Percentiles rank a stretch among this genome's conserved stretches.
These are phyloP conservation scores for Beroe forskalii DNA, from an alignment of 37 sponge, comb jelly and placozoan species.

Conservation along the genomic window DNA sequence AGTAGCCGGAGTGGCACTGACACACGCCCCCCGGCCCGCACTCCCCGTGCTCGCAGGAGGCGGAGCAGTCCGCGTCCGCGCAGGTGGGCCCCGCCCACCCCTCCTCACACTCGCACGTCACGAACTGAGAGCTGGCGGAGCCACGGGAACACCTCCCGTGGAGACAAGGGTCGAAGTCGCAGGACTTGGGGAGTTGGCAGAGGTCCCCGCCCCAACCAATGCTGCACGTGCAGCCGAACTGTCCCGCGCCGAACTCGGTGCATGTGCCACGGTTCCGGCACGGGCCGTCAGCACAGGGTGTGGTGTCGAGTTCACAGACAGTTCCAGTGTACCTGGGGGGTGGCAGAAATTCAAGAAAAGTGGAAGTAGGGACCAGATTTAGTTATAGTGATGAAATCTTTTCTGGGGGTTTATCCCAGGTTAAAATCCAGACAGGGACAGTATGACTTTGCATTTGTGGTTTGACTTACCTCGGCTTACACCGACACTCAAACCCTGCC, in stretches of 20 bases:
- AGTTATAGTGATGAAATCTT: no score
- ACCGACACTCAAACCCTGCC: slow-evolving; percentile 24
- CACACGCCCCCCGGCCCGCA: slow-evolving; percentile 20
- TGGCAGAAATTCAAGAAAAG: background rate
- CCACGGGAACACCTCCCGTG: slow-evolving; percentile 15
- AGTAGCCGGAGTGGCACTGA: slow-evolving; percentile 65
- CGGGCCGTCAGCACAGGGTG: slow-evolving; percentile 44
- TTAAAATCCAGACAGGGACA: background rate
- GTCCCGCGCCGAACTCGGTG: slow-evolving; percentile 3
- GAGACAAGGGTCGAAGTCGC: slow-evolving; percentile 50
- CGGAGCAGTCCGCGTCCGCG: background rate
- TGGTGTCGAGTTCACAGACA: slow-evolving; percentile 23
- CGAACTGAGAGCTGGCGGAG: background rate
- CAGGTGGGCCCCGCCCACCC: slow-evolving; percentile 30
- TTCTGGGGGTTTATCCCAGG: no score
- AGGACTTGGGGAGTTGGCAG: background rate
- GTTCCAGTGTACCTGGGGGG: background rate
- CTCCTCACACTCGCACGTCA: slow-evolving; percentile 44
- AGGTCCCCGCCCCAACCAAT: slow-evolving; percentile 36
- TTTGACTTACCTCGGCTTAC: background rate
- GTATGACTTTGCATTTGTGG: background rate
- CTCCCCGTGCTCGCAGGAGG: slow-evolving; percentile 6
- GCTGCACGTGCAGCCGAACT: slow-evolving; percentile 38
- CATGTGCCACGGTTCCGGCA: background rate
- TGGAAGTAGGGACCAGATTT: no score